These are phyloP conservation scores for Malthinus seriepunctatus DNA, from an alignment of 2,888 invertebrate genomes.

Conservation along the genomic window DNA sequence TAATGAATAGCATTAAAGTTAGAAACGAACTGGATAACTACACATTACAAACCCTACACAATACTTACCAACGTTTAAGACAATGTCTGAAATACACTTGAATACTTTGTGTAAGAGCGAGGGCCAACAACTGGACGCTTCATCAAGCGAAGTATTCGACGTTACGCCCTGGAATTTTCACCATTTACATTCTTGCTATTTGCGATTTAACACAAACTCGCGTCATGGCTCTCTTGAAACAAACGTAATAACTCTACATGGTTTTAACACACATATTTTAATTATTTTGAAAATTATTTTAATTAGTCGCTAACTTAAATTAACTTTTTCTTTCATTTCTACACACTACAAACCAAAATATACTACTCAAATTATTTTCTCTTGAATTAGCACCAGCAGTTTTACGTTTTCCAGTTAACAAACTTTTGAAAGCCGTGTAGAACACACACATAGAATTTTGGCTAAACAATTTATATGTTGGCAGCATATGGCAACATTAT, in stretches of 20 bases:
- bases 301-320: no score
- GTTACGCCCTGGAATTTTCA: constrained; percentile 49
- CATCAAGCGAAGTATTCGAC: constrained; percentile 54
- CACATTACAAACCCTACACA: constrained; percentile 35
- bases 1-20: constrained; percentile 27
- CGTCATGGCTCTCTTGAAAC: constrained; percentile 12
- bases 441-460: no score
- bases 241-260: background rate
- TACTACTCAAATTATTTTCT: no score
- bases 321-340: no score
- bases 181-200: constrained; percentile 38
- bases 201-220: constrained; percentile 18
- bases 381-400: no score
- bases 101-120: constrained; percentile 45
- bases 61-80: constrained; percentile 41
- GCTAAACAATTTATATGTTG: no score
- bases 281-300: no score
- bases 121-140: constrained; percentile 50
- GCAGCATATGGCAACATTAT: no score
- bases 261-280: no score
- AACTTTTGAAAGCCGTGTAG: no score
- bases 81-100: constrained; percentile 44
- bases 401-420: no score
- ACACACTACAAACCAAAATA: no score
- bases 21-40: constrained; percentile 37